Percentiles rank a stretch among this genome's conserved stretches.
Conservation (phyloP, 2,797 vertebrate genomes). For the Thaleichthys pacificus region DNA sequence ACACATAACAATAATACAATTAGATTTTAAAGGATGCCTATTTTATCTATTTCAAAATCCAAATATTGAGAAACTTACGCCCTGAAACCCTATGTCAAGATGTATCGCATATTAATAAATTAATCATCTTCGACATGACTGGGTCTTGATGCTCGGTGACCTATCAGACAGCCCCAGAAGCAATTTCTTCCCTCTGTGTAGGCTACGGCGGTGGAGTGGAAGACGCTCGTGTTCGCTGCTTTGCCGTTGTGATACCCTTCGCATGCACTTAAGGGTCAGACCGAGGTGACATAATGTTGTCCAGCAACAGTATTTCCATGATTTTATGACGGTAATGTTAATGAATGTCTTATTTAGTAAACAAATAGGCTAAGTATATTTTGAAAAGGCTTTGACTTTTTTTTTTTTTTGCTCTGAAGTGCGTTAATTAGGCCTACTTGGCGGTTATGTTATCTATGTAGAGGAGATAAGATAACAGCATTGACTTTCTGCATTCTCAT, state of each 20-base stretch:
- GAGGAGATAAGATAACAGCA: no score
- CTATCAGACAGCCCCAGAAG: conserved; percentile 61
- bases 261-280: conserved; percentile 13
- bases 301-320: conserved; percentile 17
- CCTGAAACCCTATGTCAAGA: conserved; percentile 61
- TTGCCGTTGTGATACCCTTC: conserved; percentile 12
- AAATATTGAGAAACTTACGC: conserved; percentile 52
- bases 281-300: conserved; percentile 39
- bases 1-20: neutral
- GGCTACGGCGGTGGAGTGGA: neutral
- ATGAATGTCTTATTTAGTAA: no score
- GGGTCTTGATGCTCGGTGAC: conserved; percentile 66
- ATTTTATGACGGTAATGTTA: neutral
- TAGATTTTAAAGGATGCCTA: conserved; percentile 30
- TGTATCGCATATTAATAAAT: conserved; percentile 59
- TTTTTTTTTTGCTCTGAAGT: neutral
- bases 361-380: neutral
- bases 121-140: conserved; percentile 55
- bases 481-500: no score
- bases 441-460: no score
- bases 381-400: neutral
- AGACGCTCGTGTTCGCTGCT: conserved; percentile 12
- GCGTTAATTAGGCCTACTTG: no score
- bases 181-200: conserved; percentile 23
- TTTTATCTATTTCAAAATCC: conserved; percentile 30